Conservation (phyloP, 2,113 vertebrate species). For the Monarcha castaneiventris region DNA sequence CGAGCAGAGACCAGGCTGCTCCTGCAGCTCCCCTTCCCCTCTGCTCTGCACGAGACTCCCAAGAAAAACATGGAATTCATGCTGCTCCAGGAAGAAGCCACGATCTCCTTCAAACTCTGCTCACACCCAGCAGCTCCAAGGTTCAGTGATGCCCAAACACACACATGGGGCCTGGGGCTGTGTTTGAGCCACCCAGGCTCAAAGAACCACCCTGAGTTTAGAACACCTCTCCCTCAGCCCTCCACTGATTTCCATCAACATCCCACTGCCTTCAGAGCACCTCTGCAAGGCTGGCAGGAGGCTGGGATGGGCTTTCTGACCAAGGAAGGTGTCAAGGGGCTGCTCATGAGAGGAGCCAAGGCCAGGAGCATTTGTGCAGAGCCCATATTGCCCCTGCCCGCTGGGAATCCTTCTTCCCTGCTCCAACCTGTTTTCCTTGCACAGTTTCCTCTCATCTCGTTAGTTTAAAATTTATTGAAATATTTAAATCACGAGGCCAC, state of each 20-base stretch:
- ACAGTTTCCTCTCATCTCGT: constrained; percentile 33
- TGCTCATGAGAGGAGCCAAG: background rate
- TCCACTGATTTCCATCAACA: background rate
- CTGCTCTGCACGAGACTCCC: background rate
- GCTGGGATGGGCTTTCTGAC: background rate
- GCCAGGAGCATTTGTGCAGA: background rate
- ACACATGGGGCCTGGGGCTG: background rate
- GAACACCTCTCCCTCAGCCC: background rate
- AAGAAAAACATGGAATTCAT: background rate
- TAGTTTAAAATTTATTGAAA: constrained; percentile 64
- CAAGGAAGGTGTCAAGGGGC: background rate
- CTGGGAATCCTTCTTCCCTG: background rate
- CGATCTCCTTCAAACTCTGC: background rate
- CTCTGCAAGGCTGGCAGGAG: background rate
- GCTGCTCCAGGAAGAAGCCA: background rate
- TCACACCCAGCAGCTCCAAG: background rate
- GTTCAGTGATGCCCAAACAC: background rate
- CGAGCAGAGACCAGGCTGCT: background rate
- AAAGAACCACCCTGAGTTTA: background rate
- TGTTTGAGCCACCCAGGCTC: background rate
- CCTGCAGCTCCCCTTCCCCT: background rate
- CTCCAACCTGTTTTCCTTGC: background rate
- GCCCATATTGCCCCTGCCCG: background rate
- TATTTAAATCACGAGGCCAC: constrained; percentile 61
- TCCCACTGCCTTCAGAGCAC: background rate